Base-by-base conservation (phyloP, 37 sponge, comb jelly and placozoan genomes). In the Geodia barretti region DNA sequence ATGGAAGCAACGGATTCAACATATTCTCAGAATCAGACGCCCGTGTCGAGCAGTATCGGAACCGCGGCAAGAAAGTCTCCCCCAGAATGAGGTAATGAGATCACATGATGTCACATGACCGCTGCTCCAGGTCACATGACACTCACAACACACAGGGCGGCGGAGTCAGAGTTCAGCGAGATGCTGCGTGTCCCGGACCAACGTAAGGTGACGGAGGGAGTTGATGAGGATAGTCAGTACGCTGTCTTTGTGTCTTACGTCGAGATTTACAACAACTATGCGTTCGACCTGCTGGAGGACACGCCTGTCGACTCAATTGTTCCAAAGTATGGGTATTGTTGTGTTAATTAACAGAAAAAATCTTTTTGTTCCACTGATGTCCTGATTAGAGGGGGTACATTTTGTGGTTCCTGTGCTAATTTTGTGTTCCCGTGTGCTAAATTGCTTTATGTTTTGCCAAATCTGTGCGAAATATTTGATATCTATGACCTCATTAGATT, bases 241-340 rank as follows among this genome's bases (percentile, higher is more conserved):
- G 84, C 95, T 62, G 95, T 98, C 59, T 96, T 98, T 84, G 90
- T 96, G 59, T 92, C 93, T 59, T 98, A 93, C 64, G 83, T 96
- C 28, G 99, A 98, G 70, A 94, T 98, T 54, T 98, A 96, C 83
- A 98, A 98, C 81, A 96, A 98, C 87, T 98, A 89, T 77, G 79
- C 96, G 28, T 98, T 83, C 60, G 99, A 98, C 71, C 84, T 98
- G 34, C 80, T 98, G 58, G 99, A 98, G 31, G 99, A 98, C 4
- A 24, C 20, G 60, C 67, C 67, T 19, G 26, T 67, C 21, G 80
- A 86, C 67, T 39, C 80, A 21, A 65, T 83, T 11, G 79, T 79
- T 20, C 80, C 84, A 62, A 89, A 59, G 89, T 89, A 9, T 40
- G 79, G 28, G 29, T 33, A 7, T 21, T 25, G n/a, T n/a, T n/a